Conservation (phyloP, 2,797 vertebrate genomes). For the Lemur catta region DNA sequence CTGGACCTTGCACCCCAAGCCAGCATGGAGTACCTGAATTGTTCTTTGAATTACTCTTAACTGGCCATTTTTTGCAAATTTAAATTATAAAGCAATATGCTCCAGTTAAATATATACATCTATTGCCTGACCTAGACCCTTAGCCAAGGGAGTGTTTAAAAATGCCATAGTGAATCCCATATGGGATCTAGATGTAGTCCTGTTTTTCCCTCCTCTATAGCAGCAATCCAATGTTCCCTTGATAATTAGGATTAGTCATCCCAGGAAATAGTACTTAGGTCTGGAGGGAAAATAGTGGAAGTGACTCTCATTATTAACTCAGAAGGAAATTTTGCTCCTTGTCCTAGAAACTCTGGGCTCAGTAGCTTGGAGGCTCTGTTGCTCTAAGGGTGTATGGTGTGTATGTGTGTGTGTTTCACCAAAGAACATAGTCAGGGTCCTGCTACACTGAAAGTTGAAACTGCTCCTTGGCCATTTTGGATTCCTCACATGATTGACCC, state of each 20-base stretch:
- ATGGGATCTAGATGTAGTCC: neutral
- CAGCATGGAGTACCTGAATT: neutral
- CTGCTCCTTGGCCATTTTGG: neutral
- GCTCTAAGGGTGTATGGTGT: neutral
- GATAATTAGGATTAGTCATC: neutral
- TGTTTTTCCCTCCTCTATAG: neutral
- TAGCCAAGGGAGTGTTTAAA: neutral
- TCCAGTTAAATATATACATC: neutral
- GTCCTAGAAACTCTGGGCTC: neutral
- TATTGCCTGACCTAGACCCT: neutral
- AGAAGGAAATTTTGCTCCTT: neutral
- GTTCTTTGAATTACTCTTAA: neutral
- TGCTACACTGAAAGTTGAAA: neutral
- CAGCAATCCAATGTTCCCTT: neutral
- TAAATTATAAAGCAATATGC: neutral
- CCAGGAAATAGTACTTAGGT: neutral
- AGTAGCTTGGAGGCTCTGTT: neutral
- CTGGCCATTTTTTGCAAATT: neutral
- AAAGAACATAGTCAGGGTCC: neutral
- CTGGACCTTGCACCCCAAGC: neutral
- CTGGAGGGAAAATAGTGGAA: neutral
- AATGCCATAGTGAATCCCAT: neutral
- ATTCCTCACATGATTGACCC: neutral
- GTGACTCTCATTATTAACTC: neutral
- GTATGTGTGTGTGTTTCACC: neutral